Base-by-base conservation (phyloP, 2,113 vertebrate species). In the Pavo muticus region DNA sequence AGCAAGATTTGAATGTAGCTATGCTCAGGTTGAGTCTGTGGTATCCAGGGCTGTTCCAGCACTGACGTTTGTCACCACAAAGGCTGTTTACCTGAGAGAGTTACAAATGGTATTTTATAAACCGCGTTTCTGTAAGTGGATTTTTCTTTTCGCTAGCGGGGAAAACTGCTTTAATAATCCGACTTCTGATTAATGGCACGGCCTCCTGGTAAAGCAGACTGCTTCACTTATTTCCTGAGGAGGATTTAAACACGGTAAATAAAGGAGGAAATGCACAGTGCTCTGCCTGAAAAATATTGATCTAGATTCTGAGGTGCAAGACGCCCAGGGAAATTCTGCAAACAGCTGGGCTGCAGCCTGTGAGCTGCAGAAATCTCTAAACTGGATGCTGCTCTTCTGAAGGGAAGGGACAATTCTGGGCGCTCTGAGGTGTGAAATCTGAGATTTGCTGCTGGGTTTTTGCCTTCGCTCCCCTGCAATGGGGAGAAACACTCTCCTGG, bases 21-120 rank as follows among this genome's bases (percentile, higher is more conserved):
- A 40, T 24, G 20, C 48, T 63, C 59, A 24, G 35, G 29, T 17
- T 77, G 15, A 77, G 29, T 48, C 45, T 21, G 63, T 21, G 16
- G 14, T 18, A 40, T 10, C 47, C 16, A 48, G 56, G 17, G 86
- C 86, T 74, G 32, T 11, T 95, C 56, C 84, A 94, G 80, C 76
- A 48, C 69, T 74, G 69, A 80, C 18, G 54, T 94, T 95, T 95
- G 82, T 86, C 82, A 91, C 85, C 85, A 81, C 59, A 72, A 95
- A 59, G 40, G 65, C 85, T 81, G 54, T 75, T 84, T 71, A 88
- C 78, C 78, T 80, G 69, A 79, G 93, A 94, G 91, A 90, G 90
- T 93, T 96, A 97, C 88, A 95, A 95, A 96, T 94, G 69, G 88
- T 78, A 74, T 95, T 97, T 95, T 95, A 91, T 95, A 95, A 96